These are phyloP conservation scores for Spondyliosoma cantharus DNA, from an alignment of 2,797 vertebrate genomes.

Conservation along the genomic window DNA sequence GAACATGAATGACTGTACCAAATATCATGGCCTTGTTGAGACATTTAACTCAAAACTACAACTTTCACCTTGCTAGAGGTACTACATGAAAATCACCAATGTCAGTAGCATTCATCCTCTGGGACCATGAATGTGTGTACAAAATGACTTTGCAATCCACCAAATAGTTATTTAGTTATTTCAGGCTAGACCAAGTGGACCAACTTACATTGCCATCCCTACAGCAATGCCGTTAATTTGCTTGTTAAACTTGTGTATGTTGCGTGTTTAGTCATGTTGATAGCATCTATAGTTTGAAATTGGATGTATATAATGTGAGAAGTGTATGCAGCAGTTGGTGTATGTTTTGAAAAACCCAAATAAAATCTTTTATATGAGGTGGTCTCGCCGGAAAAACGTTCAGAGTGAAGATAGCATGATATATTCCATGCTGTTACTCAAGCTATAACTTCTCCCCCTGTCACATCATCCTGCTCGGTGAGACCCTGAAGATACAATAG, in stretches of 20 bases:
- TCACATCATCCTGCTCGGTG: conserved; percentile 6
- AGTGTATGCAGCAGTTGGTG: not conserved
- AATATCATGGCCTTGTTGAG: too few relatives aligned
- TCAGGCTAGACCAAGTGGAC: not conserved
- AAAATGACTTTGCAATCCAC: too few relatives aligned
- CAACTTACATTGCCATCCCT: too few relatives aligned
- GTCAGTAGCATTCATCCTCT: not conserved
- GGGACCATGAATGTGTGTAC: not conserved
- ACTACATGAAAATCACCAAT: too few relatives aligned
- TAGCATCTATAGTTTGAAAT: not conserved
- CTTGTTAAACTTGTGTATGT: too few relatives aligned
- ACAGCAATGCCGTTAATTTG: not conserved
- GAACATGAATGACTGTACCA: too few relatives aligned
- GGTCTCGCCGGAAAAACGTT: not conserved
- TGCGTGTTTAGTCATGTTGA: not conserved
- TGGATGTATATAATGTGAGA: not conserved
- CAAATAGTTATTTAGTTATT: too few relatives aligned
- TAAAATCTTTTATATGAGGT: not conserved
- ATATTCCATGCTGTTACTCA: conserved; percentile 20
- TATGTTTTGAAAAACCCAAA: conserved; percentile 6
- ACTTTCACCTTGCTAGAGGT: too few relatives aligned
- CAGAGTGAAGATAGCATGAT: conserved; percentile 35
- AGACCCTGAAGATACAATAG: conserved; percentile 43
- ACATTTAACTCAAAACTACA: too few relatives aligned
- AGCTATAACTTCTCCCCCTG: conserved; percentile 30